Conservation (phyloP, 2,797 vertebrate genomes). For the Thamnophis elegans region DNA sequence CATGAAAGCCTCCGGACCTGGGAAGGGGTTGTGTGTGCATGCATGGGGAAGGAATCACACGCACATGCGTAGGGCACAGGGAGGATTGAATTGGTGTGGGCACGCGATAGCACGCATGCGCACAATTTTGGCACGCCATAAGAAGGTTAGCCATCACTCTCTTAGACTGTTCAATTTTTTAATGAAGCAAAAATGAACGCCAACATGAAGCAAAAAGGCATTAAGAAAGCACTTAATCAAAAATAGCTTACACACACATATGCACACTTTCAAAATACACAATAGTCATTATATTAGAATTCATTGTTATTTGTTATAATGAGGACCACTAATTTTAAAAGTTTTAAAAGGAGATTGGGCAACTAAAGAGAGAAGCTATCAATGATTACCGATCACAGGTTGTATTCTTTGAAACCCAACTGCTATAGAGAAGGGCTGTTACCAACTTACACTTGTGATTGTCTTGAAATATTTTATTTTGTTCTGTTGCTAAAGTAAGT, state of each 20-base stretch:
- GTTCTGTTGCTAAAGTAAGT: neutral
- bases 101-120: no score
- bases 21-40: no score
- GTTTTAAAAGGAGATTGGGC: neutral
- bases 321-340: neutral
- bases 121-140: no score
- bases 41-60: no score
- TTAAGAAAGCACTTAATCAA: neutral
- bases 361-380: neutral
- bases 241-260: neutral
- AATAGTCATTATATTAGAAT: neutral
- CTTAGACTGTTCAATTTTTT: neutral
- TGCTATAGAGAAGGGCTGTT: neutral
- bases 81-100: no score
- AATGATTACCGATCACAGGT: neutral
- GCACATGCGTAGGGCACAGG: no score
- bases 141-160: no score
- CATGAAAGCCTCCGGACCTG: no score
- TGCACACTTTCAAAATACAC: neutral
- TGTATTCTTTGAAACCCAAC: neutral
- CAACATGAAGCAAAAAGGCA: neutral
- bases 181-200: neutral
- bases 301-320: neutral
- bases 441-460: neutral
- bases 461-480: neutral